Conservation (phyloP, 2,888 invertebrate genomes). For the Mimumesa dahlbomi region DNA sequence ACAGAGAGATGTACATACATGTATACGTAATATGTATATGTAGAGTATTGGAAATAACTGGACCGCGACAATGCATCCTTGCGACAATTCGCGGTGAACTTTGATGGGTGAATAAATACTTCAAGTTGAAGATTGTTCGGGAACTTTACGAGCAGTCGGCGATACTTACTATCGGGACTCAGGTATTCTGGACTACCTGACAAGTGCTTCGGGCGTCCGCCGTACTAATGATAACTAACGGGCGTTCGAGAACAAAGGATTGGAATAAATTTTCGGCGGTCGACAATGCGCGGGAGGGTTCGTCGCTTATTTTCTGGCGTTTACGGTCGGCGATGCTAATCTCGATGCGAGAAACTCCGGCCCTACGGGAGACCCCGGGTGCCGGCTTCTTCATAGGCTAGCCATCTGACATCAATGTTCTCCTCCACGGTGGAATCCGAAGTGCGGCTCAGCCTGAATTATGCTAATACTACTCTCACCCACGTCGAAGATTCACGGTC, state of each 20-base stretch:
- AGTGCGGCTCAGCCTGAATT: conserved; percentile 57
- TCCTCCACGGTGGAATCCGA: conserved; percentile 48
- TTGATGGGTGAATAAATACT: conserved; percentile 38
- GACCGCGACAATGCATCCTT: neutral
- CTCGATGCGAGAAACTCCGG: conserved; percentile 46
- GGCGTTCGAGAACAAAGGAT: conserved; percentile 67
- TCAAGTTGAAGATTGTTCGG: conserved; percentile 36
- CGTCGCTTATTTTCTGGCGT: conserved; percentile 65
- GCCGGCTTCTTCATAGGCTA: conserved; percentile 55
- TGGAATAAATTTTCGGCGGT: conserved; percentile 66
- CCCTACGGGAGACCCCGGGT: conserved; percentile 51
- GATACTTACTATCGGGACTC: conserved; percentile 3
- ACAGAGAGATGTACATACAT: no score
- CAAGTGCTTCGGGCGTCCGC: conserved; percentile 59
- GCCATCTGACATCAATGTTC: conserved; percentile 60
- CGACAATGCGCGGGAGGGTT: conserved; percentile 56
- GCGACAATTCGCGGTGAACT: neutral
- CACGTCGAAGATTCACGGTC: conserved; percentile 45
- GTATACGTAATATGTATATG: no score
- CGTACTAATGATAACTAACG: conserved; percentile 69
- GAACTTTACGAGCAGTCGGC: conserved; percentile 43
- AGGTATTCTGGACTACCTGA: conserved; percentile 48
- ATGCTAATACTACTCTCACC: conserved; percentile 61
- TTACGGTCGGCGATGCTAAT: conserved; percentile 67
- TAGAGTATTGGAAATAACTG: no score